A percentile compares a stretch with the other conserved stretches of the same genome.
Evolutionary conservation across 2,888 invertebrate species (phyloP).

Genomic region (Glomeris marginata): DNA sequence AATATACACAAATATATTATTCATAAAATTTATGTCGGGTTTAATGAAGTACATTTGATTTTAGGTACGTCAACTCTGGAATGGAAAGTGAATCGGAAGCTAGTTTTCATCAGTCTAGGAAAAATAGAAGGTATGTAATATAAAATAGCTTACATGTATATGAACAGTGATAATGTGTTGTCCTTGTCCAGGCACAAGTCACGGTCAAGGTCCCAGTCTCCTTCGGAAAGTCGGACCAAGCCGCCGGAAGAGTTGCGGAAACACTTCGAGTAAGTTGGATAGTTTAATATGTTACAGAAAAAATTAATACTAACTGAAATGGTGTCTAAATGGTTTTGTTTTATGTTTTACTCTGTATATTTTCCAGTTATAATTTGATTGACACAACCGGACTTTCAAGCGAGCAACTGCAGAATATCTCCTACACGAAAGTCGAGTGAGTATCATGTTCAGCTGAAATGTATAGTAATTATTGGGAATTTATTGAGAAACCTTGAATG

Average conservation of each 20-base stretch:
- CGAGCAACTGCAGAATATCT: conserved; percentile 13
- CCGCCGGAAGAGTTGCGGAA: conserved; percentile 62
- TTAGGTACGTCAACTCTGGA: conserved; percentile 14
- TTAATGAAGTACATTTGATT: too few relatives aligned
- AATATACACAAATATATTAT: conserved; percentile 1
- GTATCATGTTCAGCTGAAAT: conserved; percentile 9
- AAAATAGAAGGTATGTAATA: conserved; percentile 9
- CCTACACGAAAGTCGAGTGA: conserved; percentile 15
- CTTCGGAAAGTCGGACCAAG: conserved; percentile 37
- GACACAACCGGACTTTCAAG: conserved; percentile 10
- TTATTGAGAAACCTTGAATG: too few relatives aligned
- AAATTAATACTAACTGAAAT: neutral
- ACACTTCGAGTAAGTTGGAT: conserved; percentile 50
- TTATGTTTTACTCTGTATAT: neutral
- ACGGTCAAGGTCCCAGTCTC: conserved; percentile 50
- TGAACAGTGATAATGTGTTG: neutral
- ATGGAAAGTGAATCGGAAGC: conserved; percentile 16
- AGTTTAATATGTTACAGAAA: neutral
- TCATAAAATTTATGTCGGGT: too few relatives aligned
- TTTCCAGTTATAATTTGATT: conserved; percentile 11
- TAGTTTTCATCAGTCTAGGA: conserved; percentile 9
- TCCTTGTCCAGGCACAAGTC: conserved; percentile 25
- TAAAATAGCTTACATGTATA: neutral
- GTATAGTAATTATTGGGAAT: too few relatives aligned
- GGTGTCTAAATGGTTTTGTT: neutral